A percentile compares a stretch with the other conserved stretches of the same genome.
Conservation (phyloP, 2,888 invertebrate species). For the Halocaridina rubra region DNA sequence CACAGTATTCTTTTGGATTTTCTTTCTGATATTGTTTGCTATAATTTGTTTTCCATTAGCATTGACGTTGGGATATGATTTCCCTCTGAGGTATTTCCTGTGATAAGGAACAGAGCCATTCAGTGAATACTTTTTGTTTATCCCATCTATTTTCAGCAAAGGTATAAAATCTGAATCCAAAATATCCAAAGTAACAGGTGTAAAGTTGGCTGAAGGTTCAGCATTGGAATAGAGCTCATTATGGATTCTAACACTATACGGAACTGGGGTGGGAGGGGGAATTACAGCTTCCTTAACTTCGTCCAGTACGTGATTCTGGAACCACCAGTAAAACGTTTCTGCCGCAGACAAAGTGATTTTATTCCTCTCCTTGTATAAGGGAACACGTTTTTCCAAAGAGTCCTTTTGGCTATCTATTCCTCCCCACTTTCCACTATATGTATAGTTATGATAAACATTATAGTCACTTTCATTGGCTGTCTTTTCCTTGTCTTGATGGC, state of each 20-base stretch:
- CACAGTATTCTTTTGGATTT: too few relatives aligned
- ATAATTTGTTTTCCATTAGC: too few relatives aligned
- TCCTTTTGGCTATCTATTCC: not conserved
- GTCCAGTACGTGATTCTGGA: conserved; percentile 16
- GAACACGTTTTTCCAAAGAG: not conserved
- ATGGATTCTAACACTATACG: conserved; percentile 6
- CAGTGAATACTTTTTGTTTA: too few relatives aligned
- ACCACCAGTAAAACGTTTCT: conserved; percentile 15
- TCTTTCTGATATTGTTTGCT: too few relatives aligned
- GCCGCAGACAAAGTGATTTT: not conserved
- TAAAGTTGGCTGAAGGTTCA: not conserved
- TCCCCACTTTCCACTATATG: not conserved
- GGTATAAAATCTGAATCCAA: conserved; percentile 41
- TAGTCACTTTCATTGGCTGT: not conserved
- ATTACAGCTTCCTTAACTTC: conserved; percentile 38
- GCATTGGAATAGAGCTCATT: not conserved
- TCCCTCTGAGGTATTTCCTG: too few relatives aligned
- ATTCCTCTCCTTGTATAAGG: not conserved
- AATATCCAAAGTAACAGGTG: conserved; percentile 25
- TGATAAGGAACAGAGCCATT: too few relatives aligned
- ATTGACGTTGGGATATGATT: too few relatives aligned
- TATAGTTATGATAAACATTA: not conserved
- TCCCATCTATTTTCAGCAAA: too few relatives aligned
- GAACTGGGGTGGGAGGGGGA: conserved; percentile 31
- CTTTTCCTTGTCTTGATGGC: too few relatives aligned